Percentiles rank a stretch among this genome's conserved stretches.
These are phyloP conservation scores for Ciconia nigra DNA, from an alignment of 2,797 vertebrate species.

Conservation along the genomic window DNA sequence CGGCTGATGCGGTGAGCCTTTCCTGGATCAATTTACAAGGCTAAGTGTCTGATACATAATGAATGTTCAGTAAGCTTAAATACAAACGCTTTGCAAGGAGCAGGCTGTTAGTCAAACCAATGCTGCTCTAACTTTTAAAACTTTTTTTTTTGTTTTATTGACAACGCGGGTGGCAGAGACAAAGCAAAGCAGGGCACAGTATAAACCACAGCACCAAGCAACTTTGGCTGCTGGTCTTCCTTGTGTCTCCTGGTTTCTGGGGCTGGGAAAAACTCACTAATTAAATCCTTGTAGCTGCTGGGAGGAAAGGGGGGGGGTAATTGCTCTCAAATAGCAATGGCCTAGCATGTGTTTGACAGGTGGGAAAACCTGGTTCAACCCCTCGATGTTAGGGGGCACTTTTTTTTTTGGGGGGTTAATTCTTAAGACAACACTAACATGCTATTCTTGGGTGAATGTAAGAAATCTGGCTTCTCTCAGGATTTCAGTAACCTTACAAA, in stretches of 20 bases:
- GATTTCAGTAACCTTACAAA: background rate
- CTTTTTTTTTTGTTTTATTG: background rate
- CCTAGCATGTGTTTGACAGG: background rate
- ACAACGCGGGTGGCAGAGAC: background rate
- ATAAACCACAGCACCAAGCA: background rate
- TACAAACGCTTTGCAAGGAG: background rate
- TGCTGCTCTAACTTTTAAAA: background rate
- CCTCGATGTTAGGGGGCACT: background rate
- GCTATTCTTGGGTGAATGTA: background rate
- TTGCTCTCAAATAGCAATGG: background rate
- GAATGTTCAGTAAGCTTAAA: slow-evolving; percentile 6
- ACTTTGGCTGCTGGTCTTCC: background rate
- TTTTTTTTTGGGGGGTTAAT: background rate
- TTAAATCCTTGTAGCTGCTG: slow-evolving; percentile 3
- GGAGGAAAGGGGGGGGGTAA: background rate
- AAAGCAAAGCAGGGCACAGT: background rate
- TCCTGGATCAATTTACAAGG: slow-evolving; percentile 3
- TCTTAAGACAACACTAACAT: background rate
- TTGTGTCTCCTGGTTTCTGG: background rate
- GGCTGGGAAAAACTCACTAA: background rate
- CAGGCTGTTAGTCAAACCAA: background rate
- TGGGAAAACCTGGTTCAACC: background rate
- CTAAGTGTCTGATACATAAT: background rate
- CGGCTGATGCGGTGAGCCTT: background rate
- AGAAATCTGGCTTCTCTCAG: background rate